Conservation (phyloP, 1,140 invertebrate genomes). For the Anastatus disparis region DNA sequence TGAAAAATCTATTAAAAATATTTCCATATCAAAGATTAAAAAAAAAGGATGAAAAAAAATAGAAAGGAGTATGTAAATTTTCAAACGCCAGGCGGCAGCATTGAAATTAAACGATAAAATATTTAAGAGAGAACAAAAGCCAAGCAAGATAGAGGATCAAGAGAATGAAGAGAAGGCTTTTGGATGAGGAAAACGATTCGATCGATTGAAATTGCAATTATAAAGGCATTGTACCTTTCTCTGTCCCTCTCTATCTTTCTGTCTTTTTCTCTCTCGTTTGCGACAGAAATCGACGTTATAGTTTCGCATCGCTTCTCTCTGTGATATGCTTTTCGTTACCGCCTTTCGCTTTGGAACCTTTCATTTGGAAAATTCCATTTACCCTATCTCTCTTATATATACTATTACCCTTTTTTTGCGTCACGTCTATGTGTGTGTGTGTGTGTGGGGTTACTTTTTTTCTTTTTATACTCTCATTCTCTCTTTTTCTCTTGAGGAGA, state of each 20-base stretch:
- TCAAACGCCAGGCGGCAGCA: no score
- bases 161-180: background rate
- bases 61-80: no score
- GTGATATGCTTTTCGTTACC: background rate
- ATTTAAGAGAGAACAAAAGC: background rate
- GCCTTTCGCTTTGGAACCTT: background rate
- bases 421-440: no score
- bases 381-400: slow-evolving; percentile 16
- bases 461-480: no score
- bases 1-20: background rate
- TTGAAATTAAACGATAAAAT: slow-evolving; percentile 22
- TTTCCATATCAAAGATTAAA: background rate
- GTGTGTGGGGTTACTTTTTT: no score
- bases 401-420: no score
- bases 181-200: background rate
- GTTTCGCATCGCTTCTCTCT: background rate
- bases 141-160: background rate
- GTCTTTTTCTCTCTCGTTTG: no score
- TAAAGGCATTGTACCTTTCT: slow-evolving; percentile 4
- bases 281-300: background rate
- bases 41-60: no score
- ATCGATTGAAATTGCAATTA: slow-evolving; percentile 27
- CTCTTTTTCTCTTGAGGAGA: slow-evolving; percentile 6
- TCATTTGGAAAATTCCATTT: slow-evolving; percentile 39
- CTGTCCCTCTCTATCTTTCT: no score